Percentiles rank a stretch among this genome's conserved stretches.
phyloP scores from a whole-genome alignment of 2,888 invertebrate species.

The Polydrusus pterygomalis region DNA sequence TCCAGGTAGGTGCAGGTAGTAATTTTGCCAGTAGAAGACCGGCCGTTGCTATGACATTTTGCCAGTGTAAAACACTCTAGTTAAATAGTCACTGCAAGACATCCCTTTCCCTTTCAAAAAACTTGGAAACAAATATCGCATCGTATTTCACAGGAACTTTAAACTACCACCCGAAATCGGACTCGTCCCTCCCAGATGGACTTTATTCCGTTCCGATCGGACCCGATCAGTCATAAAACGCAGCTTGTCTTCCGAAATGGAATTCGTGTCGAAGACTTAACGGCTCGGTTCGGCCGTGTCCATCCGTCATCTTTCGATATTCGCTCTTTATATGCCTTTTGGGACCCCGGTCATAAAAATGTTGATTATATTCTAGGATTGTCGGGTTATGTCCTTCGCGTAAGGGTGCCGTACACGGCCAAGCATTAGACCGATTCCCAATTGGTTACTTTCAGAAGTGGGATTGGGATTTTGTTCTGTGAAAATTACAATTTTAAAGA shows the following conservation, averaged over 20 bases:
- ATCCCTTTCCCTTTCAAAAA: not conserved
- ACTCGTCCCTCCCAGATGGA: conserved; percentile 38
- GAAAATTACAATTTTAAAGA: too few species aligned
- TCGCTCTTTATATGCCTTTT: conserved; percentile 49
- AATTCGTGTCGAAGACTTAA: conserved; percentile 50
- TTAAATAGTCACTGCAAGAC: too few species aligned
- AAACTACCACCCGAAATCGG: conserved; percentile 26
- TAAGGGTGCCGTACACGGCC: conserved; percentile 42
- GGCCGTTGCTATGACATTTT: too few species aligned
- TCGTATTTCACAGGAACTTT: conserved; percentile 28
- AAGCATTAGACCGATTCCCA: not conserved
- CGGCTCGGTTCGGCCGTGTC: conserved; percentile 43
- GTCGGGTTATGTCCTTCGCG: conserved; percentile 38
- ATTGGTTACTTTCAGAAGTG: too few species aligned
- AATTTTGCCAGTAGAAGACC: too few species aligned
- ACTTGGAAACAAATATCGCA: not conserved
- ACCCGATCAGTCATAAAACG: conserved; percentile 48
- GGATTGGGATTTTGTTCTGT: too few species aligned
- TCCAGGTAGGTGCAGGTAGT: too few species aligned
- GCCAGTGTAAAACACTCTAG: too few species aligned
- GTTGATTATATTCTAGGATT: conserved; percentile 52
- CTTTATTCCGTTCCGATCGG: conserved; percentile 36
- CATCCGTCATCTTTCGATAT: conserved; percentile 53
- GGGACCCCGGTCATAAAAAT: conserved; percentile 45
- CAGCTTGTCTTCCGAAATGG: conserved; percentile 51